phyloP scores from a whole-genome alignment of 2,888 invertebrate species.

The Notodonta ziczac region DNA sequence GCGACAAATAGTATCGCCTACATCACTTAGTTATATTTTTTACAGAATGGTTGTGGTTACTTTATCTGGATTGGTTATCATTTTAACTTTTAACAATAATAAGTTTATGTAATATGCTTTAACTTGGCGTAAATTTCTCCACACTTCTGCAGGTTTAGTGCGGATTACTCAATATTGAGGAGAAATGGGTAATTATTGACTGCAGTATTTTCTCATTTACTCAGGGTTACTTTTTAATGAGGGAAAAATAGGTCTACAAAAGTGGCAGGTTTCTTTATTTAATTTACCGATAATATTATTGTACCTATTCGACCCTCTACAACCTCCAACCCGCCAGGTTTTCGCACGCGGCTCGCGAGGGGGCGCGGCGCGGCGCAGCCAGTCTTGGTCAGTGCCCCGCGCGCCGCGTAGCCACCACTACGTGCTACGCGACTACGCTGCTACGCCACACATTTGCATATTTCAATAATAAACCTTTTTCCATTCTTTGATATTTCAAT shows the following conservation, averaged over 20 bases:
- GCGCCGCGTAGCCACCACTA: conserved; percentile 57
- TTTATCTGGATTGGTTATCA: no score
- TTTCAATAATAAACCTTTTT: conserved; percentile 9
- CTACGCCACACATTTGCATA: conserved; percentile 12
- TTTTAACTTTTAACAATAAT: no score
- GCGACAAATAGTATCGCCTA: conserved; percentile 7
- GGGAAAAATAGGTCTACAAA: no score
- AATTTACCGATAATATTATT: background rate
- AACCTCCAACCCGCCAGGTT: conserved; percentile 48
- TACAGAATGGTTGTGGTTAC: no score
- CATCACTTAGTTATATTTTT: no score
- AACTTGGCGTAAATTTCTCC: no score
- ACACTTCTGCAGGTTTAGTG: no score
- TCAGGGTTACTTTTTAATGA: no score
- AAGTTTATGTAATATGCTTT: no score
- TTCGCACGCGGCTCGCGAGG: conserved; percentile 58
- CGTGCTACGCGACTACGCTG: conserved; percentile 27
- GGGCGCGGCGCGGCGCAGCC: conserved; percentile 56
- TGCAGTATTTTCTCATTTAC: no score
- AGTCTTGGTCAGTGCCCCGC: conserved; percentile 73
- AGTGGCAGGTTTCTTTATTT: background rate
- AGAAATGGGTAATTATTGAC: no score
- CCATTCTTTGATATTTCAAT: conserved; percentile 6
- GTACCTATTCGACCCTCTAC: conserved; percentile 47
- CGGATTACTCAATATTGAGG: no score